Evolutionary conservation across 2,888 invertebrate species (phyloP), one percentile per base, ranked within the genome.

Genomic region (Drosophila differens): DNA sequence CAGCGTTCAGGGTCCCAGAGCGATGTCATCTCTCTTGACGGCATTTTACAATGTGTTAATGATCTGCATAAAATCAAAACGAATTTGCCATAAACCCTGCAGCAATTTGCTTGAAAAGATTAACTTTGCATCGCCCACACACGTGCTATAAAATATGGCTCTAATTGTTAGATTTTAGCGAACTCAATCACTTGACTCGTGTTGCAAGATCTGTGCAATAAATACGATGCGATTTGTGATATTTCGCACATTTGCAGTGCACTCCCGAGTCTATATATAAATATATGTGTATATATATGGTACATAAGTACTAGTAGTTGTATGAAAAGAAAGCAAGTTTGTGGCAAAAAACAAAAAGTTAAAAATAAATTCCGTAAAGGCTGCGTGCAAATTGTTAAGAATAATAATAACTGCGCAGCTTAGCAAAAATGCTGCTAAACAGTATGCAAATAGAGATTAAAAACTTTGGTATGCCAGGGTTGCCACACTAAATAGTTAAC

Each of bases 321-420:
- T 44, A 47, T 37, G 61, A 71, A 76, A 65, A 51, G 60, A 76
- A 62, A 76, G 71, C 74, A 39, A 35, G 10, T 25, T 69, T 63
- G 47, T 52, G 52, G 54, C 54, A 16, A 72, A 71, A 79, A 74
- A 70, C 73, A 54, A 76, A 60, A 67, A 53, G 79, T 82, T 79
- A 81, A 65, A 86, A 82, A 85, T 84, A 89, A 66, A 71, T 63
- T 47, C 55, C 32, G 51, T 33, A 61, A 61, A 71, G 58, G 55
- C 52, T 67, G 57, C 39, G 69, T 89, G 86, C 82, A 82, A 90
- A 91, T 87, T 89, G 77, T 62, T 89, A 81, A 82, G 68, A 75
- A 81, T 76, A 89, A 76, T 73, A 76, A 71, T 70, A 76, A 61
- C 66, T 69, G 57, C 60, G 64, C 44, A 49, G 41, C 41, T 59